Percentiles rank a stretch among this genome's conserved stretches.
Conservation (phyloP, 2,888 invertebrate genomes). For the Eupithecia exiguata region DNA sequence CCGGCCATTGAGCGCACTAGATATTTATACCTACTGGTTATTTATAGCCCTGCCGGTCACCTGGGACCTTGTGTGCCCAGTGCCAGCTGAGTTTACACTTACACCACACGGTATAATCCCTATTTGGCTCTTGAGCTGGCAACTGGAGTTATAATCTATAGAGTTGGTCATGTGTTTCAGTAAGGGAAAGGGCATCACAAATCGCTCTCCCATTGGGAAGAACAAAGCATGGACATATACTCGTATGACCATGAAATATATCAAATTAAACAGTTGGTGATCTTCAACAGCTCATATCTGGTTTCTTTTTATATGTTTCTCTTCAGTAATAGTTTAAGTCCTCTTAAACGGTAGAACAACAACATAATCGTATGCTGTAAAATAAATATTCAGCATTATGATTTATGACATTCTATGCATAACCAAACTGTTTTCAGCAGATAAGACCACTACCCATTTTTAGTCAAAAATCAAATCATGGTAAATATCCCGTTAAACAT, state of each 20-base stretch:
- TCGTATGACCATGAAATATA: background rate
- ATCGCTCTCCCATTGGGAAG: background rate
- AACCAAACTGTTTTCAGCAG: background rate
- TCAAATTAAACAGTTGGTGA: background rate
- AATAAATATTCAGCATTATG: slow-evolving; percentile 23
- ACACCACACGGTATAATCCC: slow-evolving; percentile 40
- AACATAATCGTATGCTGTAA: slow-evolving; percentile 19
- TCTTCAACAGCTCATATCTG: background rate
- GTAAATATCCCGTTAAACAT: too few relatives aligned
- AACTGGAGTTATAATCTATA: background rate
- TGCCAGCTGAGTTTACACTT: slow-evolving; percentile 66
- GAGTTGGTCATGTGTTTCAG: background rate
- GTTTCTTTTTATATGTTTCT: background rate
- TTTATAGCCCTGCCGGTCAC: slow-evolving; percentile 61
- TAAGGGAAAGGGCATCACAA: background rate
- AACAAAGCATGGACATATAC: background rate
- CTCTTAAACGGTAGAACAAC: background rate
- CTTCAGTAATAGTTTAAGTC: background rate
- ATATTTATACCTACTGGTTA: slow-evolving; percentile 61
- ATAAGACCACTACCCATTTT: background rate
- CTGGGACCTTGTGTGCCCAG: slow-evolving; percentile 67
- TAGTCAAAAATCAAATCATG: too few relatives aligned
- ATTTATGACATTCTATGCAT: too few relatives aligned
- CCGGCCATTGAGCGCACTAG: slow-evolving; percentile 65
- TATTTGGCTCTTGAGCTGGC: background rate